Evolutionary conservation across 92 coral and sea anemone genomes (phyloP).

Genomic region (Bergia puertoricense): DNA sequence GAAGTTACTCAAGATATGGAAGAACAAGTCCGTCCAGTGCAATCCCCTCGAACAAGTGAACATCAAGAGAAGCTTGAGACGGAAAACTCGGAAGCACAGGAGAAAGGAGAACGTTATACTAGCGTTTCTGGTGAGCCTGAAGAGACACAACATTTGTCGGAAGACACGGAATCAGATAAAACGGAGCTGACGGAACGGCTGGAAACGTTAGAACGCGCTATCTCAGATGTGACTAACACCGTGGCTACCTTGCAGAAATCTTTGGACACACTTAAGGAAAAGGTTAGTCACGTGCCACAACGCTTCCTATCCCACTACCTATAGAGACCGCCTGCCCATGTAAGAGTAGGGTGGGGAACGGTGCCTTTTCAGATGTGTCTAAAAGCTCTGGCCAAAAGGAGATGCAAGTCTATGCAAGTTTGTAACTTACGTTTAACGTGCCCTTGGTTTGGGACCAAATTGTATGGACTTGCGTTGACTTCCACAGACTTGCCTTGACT

Average conservation of each 20-base stretch:
- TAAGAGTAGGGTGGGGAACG: no score
- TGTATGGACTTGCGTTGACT: no score
- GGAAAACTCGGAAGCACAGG: not conserved
- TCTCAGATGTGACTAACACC: slow-evolving; percentile 26
- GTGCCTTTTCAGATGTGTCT: no score
- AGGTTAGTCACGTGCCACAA: not conserved
- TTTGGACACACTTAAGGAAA: slow-evolving; percentile 21
- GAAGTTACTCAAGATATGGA: not conserved
- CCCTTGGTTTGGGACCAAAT: no score
- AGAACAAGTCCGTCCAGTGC: not conserved
- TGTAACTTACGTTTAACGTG: no score
- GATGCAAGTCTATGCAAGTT: no score
- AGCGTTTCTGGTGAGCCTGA: not conserved
- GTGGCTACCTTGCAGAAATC: slow-evolving; percentile 22
- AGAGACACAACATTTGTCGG: not conserved
- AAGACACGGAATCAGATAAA: not conserved
- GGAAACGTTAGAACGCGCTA: slow-evolving; percentile 22
- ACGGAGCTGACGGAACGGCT: slow-evolving; percentile 15
- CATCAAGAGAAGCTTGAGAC: not conserved
- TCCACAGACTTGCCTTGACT: no score
- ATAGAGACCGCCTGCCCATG: no score
- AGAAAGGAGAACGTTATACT: not conserved
- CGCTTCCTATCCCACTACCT: not conserved
- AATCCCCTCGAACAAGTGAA: not conserved
- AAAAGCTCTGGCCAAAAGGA: no score